These are phyloP conservation scores for Artemia sinica DNA, from an alignment of 2,888 invertebrate genomes.

Conservation along the genomic window DNA sequence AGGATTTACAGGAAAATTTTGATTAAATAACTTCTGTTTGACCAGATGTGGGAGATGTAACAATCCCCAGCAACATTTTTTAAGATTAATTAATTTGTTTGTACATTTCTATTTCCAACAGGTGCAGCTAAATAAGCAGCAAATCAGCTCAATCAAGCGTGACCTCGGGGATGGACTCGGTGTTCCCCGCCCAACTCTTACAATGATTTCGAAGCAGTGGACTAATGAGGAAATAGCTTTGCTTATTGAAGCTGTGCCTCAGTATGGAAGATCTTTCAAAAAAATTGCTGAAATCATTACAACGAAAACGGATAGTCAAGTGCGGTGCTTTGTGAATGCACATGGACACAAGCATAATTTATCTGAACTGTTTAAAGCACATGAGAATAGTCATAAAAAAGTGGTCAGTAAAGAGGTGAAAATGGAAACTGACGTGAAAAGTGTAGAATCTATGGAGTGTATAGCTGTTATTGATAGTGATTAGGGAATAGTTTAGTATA, in stretches of 20 bases:
- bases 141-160: slow-evolving; percentile 64
- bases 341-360: slow-evolving; percentile 74
- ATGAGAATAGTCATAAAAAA: slow-evolving; percentile 34
- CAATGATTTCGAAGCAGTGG: slow-evolving; percentile 73
- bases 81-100: neutral
- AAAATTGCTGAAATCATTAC: slow-evolving; percentile 87
- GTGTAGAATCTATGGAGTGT: neutral
- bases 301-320: slow-evolving; percentile 82
- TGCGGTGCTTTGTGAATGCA: slow-evolving; percentile 77
- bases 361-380: slow-evolving; percentile 66
- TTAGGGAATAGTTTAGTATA: too few species aligned
- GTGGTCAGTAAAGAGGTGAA: neutral
- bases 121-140: slow-evolving; percentile 90
- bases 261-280: slow-evolving; percentile 60
- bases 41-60: too few species aligned
- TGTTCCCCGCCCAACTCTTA: slow-evolving; percentile 35
- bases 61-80: neutral
- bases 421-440: neutral
- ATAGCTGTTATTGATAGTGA: neutral
- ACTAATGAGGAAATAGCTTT: slow-evolving; percentile 75
- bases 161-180: slow-evolving; percentile 48
- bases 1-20: too few species aligned
- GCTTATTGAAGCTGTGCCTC: slow-evolving; percentile 60
- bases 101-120: slow-evolving; percentile 30
- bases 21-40: too few species aligned